Conservation (phyloP, 2,797 vertebrate genomes). For the Psittacula derbiana region DNA sequence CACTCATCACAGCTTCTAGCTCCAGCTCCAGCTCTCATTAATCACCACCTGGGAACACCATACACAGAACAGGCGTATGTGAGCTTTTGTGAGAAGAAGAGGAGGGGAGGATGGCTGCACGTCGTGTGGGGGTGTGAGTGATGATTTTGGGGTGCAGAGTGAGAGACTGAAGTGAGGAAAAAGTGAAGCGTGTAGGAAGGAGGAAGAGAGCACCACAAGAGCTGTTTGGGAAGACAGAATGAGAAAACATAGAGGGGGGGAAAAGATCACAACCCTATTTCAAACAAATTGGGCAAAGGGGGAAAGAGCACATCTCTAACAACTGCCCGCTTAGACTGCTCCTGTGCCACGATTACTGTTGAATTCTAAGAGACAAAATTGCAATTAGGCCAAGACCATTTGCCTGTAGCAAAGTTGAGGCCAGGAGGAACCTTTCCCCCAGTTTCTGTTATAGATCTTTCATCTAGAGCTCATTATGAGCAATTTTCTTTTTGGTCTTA, state of each 20-base stretch:
- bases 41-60: slow-evolving; percentile 49
- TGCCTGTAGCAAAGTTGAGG: background rate
- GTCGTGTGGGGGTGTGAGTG: background rate
- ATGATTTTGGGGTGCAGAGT: slow-evolving; percentile 51
- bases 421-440: background rate
- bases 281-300: background rate
- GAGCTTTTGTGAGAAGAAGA: slow-evolving; percentile 20
- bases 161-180: slow-evolving; percentile 49
- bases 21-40: slow-evolving; percentile 26
- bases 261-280: background rate
- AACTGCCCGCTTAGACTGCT: background rate
- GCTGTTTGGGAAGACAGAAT: background rate
- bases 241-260: background rate
- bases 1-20: slow-evolving; percentile 13
- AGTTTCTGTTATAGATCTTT: background rate
- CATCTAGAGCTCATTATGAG: slow-evolving; percentile 36
- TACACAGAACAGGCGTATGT: background rate
- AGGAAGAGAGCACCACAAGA: background rate
- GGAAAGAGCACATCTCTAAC: background rate
- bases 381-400: slow-evolving; percentile 11
- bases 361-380: background rate
- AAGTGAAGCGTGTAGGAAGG: background rate
- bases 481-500: slow-evolving; percentile 43
- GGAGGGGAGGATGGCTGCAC: background rate
- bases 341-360: background rate